Percentiles rank a stretch among this genome's conserved stretches.
Evolutionary conservation across 2,888 invertebrate species (phyloP).

Genomic region (Dimorphilus gyrociliatus): DNA sequence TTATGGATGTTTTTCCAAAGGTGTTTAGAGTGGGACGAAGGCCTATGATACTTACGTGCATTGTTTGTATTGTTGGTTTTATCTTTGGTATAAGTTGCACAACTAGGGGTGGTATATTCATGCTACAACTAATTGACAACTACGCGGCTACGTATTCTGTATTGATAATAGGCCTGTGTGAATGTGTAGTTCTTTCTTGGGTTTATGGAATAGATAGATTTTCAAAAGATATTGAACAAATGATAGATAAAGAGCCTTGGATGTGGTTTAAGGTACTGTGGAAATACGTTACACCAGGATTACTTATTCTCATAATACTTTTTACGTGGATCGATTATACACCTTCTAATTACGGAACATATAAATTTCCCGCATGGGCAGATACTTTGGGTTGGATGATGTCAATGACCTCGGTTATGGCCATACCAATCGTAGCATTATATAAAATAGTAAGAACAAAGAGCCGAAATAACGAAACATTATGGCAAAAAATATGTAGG

Average conservation of each 20-base stretch:
- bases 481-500: no score
- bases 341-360: slow-evolving; percentile 21
- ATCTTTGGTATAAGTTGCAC: slow-evolving; percentile 31
- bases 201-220: slow-evolving; percentile 37
- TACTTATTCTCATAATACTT: slow-evolving; percentile 38
- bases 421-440: slow-evolving; percentile 18
- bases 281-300: slow-evolving; percentile 18
- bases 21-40: slow-evolving; percentile 22
- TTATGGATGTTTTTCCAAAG: slow-evolving; percentile 40
- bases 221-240: slow-evolving; percentile 22
- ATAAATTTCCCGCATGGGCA: slow-evolving; percentile 24
- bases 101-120: slow-evolving; percentile 39
- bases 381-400: slow-evolving; percentile 30
- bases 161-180: slow-evolving; percentile 45
- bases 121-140: slow-evolving; percentile 41
- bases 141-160: slow-evolving; percentile 42
- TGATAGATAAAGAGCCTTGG: slow-evolving; percentile 19
- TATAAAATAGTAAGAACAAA: no score
- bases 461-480: no score
- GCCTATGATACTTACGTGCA: slow-evolving; percentile 19
- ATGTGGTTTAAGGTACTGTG: slow-evolving; percentile 25
- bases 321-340: slow-evolving; percentile 30
- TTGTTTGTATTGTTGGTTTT: slow-evolving; percentile 27
- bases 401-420: slow-evolving; percentile 20
- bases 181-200: slow-evolving; percentile 42